Conservation (phyloP, 2,888 invertebrate species). For the Synanthedon myopaeformis region DNA sequence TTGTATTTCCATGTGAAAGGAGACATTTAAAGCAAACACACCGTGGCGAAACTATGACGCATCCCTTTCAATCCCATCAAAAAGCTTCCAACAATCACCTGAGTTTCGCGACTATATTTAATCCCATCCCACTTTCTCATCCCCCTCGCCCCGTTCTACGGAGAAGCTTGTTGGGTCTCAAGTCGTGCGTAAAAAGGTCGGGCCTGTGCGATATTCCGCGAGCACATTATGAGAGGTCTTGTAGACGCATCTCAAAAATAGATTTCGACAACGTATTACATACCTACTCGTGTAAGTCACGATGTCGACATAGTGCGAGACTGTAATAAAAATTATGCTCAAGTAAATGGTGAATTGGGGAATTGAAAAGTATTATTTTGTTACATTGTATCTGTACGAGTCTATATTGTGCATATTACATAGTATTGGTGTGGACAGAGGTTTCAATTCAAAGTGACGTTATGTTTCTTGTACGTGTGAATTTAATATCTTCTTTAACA, state of each 20-base stretch:
- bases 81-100: conserved; percentile 10
- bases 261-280: conserved; percentile 6
- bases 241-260: conserved; percentile 11
- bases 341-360: no score
- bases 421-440: no score
- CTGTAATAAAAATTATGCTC: no score
- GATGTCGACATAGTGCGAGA: neutral
- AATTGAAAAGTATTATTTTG: no score
- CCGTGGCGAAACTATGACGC: neutral
- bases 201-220: conserved; percentile 17
- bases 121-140: conserved; percentile 6
- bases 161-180: conserved; percentile 32
- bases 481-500: no score
- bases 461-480: no score
- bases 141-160: conserved; percentile 1
- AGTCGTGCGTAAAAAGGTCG: conserved; percentile 44
- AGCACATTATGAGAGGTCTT: conserved; percentile 7
- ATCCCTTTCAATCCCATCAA: neutral
- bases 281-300: neutral
- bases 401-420: no score
- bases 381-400: no score
- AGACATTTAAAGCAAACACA: neutral
- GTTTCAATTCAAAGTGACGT: no score
- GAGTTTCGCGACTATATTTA: conserved; percentile 13
- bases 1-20: no score